Base-by-base conservation (phyloP, 1,140 invertebrate genomes). In the Drosophila orosa region DNA sequence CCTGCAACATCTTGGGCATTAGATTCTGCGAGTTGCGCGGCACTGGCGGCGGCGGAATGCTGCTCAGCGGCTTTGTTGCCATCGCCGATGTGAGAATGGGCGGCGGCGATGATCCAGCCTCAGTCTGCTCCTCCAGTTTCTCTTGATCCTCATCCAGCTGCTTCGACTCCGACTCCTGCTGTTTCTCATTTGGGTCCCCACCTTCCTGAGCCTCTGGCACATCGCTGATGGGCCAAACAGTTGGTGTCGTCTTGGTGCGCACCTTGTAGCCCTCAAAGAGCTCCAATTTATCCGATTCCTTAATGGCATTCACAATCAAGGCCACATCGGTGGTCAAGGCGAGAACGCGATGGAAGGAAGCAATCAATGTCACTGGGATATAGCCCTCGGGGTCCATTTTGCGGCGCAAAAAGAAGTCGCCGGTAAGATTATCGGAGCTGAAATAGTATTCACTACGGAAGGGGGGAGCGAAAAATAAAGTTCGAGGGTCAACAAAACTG, bases 381-480 rank as follows among this genome's bases (percentile, higher is more conserved):
- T 95, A 99, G 55, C 99, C 99, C 85, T 99, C 95, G 15, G 95
- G 87, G 86, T 98, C 96, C 99, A 99, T 99, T 94, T 98, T 98
- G 67, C 98, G 95, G 57, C 99, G 95, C 76, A 99, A 94, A 93
- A 98, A 99, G 92, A 99, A 98, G 92, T 99, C 99, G 83, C 97
- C 95, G 78, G 96, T 95, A 54, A 99, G 93, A 93, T 99, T 99
- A 83, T 99, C 98, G 82, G 97, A 96, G 91, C 98, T 99, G 93
- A 99, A 99, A 94, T 99, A 99, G 93, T 99, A 99, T 93, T 99
- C 98, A 92, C 98, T 99, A 12, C 10, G 24, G n/a, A n/a, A 1
- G 93, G 13, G 35, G 29, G 35, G 35, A 55, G 50, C 47, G 67
- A 71, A 39, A 40, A 25, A 42, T 24, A 19, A 24, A 19, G n/a